Percentiles rank a stretch among this genome's conserved stretches.
Evolutionary conservation across 2,888 invertebrate species (phyloP).

Genomic region (Leistus spinibarbis): DNA sequence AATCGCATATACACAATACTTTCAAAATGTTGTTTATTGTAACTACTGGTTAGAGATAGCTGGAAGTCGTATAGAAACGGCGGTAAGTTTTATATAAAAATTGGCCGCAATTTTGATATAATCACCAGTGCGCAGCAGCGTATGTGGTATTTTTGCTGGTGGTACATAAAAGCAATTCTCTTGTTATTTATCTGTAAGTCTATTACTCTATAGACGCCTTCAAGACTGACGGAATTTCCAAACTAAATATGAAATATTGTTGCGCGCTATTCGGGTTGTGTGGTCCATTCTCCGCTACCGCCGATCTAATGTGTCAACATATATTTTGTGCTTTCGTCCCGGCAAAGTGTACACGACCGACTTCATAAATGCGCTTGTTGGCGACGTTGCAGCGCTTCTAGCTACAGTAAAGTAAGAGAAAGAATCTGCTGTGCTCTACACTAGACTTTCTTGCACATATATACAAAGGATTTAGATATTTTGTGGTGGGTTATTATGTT

Average conservation of each 20-base stretch:
- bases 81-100: too few species aligned
- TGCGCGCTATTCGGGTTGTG: neutral
- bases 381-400: neutral
- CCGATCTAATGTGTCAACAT: constrained; percentile 24
- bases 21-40: too few species aligned
- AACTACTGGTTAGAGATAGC: too few species aligned
- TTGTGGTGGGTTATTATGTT: too few species aligned
- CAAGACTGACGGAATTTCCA: constrained; percentile 33
- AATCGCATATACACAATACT: too few species aligned
- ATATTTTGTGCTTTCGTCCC: constrained; percentile 32
- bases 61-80: too few species aligned
- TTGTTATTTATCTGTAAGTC: constrained; percentile 35
- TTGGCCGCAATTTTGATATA: too few species aligned
- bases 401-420: neutral
- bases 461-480: too few species aligned
- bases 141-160: neutral
- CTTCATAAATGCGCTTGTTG: neutral
- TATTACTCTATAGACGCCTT: constrained; percentile 31
- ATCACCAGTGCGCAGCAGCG: neutral
- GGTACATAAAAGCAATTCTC: too few species aligned
- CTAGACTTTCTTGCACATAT: too few species aligned
- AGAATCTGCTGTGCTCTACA: neutral
- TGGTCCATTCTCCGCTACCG: neutral
- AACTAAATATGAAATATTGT: constrained; percentile 36
- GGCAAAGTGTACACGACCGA: constrained; percentile 24